Evolutionary conservation across 2,888 invertebrate species (phyloP).

Genomic region (Cerastis leucographa): DNA sequence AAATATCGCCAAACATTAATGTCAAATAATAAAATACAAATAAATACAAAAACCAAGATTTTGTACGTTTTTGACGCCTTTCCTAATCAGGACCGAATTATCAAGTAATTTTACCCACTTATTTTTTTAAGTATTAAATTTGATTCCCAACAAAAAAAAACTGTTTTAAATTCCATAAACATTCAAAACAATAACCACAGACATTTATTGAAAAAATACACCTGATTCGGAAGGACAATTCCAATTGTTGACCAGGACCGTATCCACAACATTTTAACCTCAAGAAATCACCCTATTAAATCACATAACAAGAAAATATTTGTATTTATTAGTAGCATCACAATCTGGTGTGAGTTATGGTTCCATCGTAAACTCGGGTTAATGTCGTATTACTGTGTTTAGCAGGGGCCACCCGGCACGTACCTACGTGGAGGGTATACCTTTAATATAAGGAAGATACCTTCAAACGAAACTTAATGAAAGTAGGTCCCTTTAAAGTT

Average conservation of each 20-base stretch:
- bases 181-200: background rate
- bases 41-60: background rate
- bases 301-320: slow-evolving; percentile 86
- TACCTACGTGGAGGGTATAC: slow-evolving; percentile 26
- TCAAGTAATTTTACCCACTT: background rate
- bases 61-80: slow-evolving; percentile 8
- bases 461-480: slow-evolving; percentile 7
- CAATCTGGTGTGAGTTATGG: slow-evolving; percentile 86
- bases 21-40: slow-evolving; percentile 13
- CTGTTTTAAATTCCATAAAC: no score
- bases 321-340: slow-evolving; percentile 85
- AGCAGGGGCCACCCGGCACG: slow-evolving; percentile 81
- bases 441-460: slow-evolving; percentile 6
- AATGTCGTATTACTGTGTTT: slow-evolving; percentile 76
- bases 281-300: slow-evolving; percentile 79
- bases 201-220: background rate
- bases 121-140: slow-evolving; percentile 1
- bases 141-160: background rate
- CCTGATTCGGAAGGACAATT: background rate
- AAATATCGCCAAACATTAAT: slow-evolving; percentile 26
- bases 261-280: slow-evolving; percentile 70
- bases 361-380: slow-evolving; percentile 81
- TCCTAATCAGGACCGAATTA: slow-evolving; percentile 8
- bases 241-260: background rate
- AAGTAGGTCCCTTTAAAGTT: background rate